Conservation (phyloP, 2,113 vertebrate genomes). For the Tautogolabrus adspersus region DNA sequence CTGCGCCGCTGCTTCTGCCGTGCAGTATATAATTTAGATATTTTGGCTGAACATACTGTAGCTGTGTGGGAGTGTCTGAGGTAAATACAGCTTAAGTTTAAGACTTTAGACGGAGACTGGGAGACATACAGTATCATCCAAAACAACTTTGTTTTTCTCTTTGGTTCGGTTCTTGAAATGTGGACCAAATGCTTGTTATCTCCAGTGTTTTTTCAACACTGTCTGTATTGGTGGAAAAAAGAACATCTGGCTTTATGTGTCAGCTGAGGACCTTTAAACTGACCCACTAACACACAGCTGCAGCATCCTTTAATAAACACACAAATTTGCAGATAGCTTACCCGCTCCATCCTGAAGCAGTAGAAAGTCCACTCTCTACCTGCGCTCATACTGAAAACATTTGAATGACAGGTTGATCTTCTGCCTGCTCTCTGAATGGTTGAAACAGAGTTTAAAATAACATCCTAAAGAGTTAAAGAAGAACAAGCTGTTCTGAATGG, state of each 20-base stretch:
- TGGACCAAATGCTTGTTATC: not conserved
- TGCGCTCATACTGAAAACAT: not conserved
- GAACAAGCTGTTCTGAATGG: slow-evolving; percentile 16
- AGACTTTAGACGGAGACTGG: slow-evolving; percentile 24
- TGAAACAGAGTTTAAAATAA: slow-evolving; percentile 27
- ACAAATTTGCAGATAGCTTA: not conserved
- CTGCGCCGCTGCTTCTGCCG: slow-evolving; percentile 20
- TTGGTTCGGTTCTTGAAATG: not conserved
- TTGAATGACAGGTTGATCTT: not conserved
- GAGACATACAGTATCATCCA: slow-evolving; percentile 26
- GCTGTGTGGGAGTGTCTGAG: slow-evolving; percentile 36
- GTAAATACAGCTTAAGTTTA: slow-evolving; percentile 54
- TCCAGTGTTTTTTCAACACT: not conserved
- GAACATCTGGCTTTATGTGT: not conserved
- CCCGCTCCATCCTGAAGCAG: not conserved
- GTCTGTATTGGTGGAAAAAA: not conserved
- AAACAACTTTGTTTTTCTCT: slow-evolving; percentile 39
- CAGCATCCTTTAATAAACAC: not conserved
- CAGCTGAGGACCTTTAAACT: not conserved
- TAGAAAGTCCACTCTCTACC: not conserved
- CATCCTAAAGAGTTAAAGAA: slow-evolving; percentile 13
- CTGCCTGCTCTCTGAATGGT: not conserved
- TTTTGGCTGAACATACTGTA: slow-evolving; percentile 34
- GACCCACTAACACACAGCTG: slow-evolving; percentile 30
- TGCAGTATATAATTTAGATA: slow-evolving; percentile 68